Conservation (phyloP, 2,888 invertebrate species). For the Halictus ligatus region DNA sequence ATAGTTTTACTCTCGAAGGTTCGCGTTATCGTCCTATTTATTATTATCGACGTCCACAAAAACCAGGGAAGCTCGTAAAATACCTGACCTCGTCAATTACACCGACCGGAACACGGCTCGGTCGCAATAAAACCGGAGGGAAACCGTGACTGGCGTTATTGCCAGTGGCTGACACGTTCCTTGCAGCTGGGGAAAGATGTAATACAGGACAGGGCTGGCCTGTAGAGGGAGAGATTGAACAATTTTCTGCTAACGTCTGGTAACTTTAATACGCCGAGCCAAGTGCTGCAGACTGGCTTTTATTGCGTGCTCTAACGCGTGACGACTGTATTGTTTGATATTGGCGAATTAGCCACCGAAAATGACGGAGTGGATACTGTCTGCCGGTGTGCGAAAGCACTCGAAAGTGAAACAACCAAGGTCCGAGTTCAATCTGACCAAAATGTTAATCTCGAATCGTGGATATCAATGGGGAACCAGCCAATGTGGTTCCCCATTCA, state of each 20-base stretch:
- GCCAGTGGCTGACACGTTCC: constrained; percentile 14
- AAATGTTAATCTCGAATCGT: not conserved
- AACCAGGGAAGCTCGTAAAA: not conserved
- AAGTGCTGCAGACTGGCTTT: not conserved
- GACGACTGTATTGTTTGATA: not conserved
- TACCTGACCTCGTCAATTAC: constrained; percentile 10
- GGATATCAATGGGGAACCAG: not conserved
- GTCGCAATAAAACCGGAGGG: constrained; percentile 19
- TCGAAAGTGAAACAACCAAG: not conserved
- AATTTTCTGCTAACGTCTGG: constrained; percentile 14
- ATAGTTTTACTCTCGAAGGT: not conserved
- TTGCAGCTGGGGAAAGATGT: constrained; percentile 21
- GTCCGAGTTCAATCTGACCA: not conserved
- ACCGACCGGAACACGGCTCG: constrained; percentile 7
- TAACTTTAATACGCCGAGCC: constrained; percentile 2
- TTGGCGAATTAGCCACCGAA: not conserved
- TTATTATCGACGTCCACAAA: not conserved
- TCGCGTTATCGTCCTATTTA: constrained; percentile 7
- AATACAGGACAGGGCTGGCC: constrained; percentile 9
- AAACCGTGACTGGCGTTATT: constrained; percentile 19
- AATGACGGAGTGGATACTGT: not conserved
- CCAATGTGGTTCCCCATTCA: no score
- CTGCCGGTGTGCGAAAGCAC: not conserved
- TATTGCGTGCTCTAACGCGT: not conserved
- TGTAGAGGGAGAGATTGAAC: not conserved